phyloP scores from a whole-genome alignment of 2,113 vertebrate species.

The Petaurus breviceps region DNA sequence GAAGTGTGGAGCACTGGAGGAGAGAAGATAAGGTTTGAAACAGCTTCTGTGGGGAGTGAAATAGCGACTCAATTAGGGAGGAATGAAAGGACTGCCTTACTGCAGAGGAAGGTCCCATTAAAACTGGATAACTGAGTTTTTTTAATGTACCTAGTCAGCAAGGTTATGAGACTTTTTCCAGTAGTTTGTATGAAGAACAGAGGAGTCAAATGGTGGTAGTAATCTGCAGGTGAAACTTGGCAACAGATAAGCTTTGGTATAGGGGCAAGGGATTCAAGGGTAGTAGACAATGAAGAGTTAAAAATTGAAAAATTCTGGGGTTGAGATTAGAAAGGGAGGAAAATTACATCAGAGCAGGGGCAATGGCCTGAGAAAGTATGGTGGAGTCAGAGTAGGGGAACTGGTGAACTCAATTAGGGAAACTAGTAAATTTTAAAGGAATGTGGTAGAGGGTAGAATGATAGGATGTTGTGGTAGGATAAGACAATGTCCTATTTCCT shows the following conservation, averaged over 20 bases:
- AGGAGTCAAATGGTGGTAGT: neutral
- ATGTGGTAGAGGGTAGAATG: neutral
- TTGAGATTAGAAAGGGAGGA: neutral
- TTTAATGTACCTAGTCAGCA: neutral
- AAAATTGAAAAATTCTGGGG: neutral
- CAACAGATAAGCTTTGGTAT: neutral
- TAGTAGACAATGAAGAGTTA: neutral
- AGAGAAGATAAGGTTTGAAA: neutral
- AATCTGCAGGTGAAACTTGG: neutral
- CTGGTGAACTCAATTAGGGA: too few relatives aligned
- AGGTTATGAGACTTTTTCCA: neutral
- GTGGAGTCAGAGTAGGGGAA: neutral
- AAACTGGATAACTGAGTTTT: neutral
- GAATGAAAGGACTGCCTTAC: neutral
- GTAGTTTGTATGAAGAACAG: neutral
- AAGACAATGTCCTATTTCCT: neutral
- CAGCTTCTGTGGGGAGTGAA: neutral
- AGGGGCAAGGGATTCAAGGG: neutral
- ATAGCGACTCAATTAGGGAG: neutral
- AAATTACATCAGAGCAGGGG: neutral
- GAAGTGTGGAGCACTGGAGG: neutral
- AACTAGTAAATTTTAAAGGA: too few relatives aligned
- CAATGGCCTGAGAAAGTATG: neutral
- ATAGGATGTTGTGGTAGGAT: neutral
- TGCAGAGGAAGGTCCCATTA: neutral